These are phyloP conservation scores for Drosophila ustulata DNA, from an alignment of 2,888 invertebrate species.

Conservation along the genomic window DNA sequence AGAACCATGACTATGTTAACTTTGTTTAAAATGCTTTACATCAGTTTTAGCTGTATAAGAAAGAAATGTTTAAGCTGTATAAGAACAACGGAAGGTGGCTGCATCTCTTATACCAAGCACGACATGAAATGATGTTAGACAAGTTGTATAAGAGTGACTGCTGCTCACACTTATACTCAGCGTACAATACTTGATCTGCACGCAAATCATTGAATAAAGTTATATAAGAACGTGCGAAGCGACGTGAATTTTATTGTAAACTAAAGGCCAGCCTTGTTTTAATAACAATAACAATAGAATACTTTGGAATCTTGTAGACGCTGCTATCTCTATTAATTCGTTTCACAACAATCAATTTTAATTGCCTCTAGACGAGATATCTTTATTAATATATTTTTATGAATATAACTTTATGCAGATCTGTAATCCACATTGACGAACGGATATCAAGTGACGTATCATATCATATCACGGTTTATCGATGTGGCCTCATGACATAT, in stretches of 20 bases:
- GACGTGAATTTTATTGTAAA: neutral
- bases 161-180: no score
- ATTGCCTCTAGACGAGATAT: conserved; percentile 2
- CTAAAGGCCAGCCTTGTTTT: neutral
- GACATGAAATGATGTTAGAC: neutral
- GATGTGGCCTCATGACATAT: conserved; percentile 15
- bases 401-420: conserved; percentile 12
- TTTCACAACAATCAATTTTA: conserved; percentile 2
- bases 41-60: neutral
- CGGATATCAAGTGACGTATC: conserved; percentile 22
- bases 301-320: neutral
- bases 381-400: neutral
- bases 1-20: no score
- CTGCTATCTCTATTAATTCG: neutral
- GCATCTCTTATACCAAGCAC: no score
- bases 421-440: neutral
- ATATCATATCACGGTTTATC: conserved; percentile 14
- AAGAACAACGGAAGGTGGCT: neutral
- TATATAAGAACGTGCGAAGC: neutral
- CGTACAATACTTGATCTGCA: no score
- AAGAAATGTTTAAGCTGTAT: neutral
- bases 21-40: no score
- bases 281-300: neutral
- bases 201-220: neutral
- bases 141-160: neutral